Evolutionary conservation across 2,113 vertebrate genomes (phyloP).

Genomic region (Elephas maximus): DNA sequence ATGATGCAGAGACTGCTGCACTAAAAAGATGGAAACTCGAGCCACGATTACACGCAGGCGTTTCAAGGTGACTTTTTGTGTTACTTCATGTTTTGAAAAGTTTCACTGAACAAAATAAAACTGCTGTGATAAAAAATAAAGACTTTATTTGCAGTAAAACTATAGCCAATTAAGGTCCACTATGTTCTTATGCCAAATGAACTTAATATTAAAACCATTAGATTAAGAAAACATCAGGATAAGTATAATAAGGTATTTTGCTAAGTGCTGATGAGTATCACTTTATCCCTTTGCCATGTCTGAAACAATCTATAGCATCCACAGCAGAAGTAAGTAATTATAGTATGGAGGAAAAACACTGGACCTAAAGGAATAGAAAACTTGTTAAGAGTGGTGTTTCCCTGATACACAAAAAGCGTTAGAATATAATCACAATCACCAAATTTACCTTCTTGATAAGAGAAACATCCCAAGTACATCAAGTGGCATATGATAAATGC

Average conservation of each 20-base stretch:
- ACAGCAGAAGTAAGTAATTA: too few species aligned
- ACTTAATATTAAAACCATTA: neutral
- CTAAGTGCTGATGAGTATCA: neutral
- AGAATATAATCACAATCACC: neutral
- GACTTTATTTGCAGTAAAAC: neutral
- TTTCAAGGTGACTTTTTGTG: too few species aligned
- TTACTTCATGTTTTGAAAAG: too few species aligned
- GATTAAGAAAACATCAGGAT: constrained; percentile 21
- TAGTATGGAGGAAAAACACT: neutral
- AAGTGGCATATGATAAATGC: neutral
- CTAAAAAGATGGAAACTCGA: too few species aligned
- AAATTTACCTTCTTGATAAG: constrained; percentile 22
- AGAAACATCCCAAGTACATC: neutral
- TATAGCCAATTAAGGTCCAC: neutral
- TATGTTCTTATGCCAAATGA: neutral
- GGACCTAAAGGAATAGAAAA: neutral
- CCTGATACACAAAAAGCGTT: neutral
- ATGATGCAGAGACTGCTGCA: too few species aligned
- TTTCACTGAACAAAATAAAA: too few species aligned
- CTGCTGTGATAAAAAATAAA: too few species aligned
- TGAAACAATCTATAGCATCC: neutral
- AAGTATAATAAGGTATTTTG: neutral
- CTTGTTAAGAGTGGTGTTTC: neutral
- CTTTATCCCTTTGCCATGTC: neutral
- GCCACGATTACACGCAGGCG: too few species aligned